Percentiles rank a stretch among this genome's conserved stretches.
phyloP scores from a whole-genome alignment of 1,140 invertebrate genomes.

The Pissodes strobi region DNA sequence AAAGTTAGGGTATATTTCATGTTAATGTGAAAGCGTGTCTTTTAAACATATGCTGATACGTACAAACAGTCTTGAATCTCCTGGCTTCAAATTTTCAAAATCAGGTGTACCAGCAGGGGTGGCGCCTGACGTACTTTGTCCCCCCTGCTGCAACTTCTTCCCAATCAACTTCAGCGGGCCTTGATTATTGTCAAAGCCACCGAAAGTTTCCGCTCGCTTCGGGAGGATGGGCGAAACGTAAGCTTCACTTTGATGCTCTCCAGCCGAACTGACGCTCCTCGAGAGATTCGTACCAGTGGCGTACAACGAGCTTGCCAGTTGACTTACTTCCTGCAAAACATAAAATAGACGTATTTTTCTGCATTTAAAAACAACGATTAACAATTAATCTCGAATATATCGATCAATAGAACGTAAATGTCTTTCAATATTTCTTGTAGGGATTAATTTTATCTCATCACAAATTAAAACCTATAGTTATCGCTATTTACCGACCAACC shows the following conservation, averaged over 20 bases:
- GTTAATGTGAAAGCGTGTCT: too few relatives aligned
- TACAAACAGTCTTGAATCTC: constrained; percentile 53
- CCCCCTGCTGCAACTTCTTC: constrained; percentile 48
- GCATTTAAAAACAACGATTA: too few relatives aligned
- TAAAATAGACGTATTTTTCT: constrained; percentile 3
- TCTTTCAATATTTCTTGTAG: too few relatives aligned
- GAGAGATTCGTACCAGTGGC: constrained; percentile 76
- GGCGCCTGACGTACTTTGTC: constrained; percentile 37
- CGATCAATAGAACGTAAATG: too few relatives aligned
- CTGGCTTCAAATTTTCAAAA: constrained; percentile 52
- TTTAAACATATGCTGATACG: constrained; percentile 32
- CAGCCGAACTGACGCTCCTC: constrained; percentile 88
- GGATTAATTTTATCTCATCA: too few relatives aligned
- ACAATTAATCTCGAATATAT: too few relatives aligned
- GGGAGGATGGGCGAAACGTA: constrained; percentile 84
- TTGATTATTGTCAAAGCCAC: constrained; percentile 82
- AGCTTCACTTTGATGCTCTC: constrained; percentile 82
- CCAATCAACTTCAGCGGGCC: constrained; percentile 49
- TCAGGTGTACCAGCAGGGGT: constrained; percentile 51
- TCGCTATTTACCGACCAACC: too few relatives aligned
- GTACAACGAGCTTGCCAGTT: constrained; percentile 72
- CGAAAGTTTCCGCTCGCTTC: constrained; percentile 91
- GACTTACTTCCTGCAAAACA: constrained; percentile 68
- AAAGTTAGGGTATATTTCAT: too few relatives aligned
- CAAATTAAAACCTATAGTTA: too few relatives aligned